phyloP scores from a whole-genome alignment of 1,140 invertebrate genomes.

The Ylistrum balloti region DNA sequence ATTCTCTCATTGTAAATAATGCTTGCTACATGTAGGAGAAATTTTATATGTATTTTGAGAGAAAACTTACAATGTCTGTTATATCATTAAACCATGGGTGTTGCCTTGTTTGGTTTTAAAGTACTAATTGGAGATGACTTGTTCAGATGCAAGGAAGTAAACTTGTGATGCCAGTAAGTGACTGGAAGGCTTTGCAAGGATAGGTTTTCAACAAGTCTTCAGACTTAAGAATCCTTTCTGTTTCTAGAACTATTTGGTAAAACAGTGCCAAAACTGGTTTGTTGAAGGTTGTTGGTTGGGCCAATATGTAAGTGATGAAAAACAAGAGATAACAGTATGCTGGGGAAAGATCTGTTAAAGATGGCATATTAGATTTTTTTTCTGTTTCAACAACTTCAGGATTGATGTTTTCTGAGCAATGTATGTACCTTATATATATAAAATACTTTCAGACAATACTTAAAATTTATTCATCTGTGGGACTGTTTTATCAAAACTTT shows the following conservation, averaged over 20 bases:
- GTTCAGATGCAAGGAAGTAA: background rate
- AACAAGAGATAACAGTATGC: too few species aligned
- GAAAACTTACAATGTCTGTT: background rate
- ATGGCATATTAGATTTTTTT: too few species aligned
- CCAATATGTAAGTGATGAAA: too few species aligned
- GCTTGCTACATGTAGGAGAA: background rate
- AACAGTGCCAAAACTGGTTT: background rate
- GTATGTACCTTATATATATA: too few species aligned
- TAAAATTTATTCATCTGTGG: too few species aligned
- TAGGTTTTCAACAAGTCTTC: background rate
- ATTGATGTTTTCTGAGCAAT: too few species aligned
- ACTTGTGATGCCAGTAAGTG: background rate
- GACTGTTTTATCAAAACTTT: too few species aligned
- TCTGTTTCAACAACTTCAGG: too few species aligned
- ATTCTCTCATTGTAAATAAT: constrained; percentile 35
- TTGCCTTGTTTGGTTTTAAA: constrained; percentile 17
- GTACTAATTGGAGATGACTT: constrained; percentile 25
- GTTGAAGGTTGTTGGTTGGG: background rate
- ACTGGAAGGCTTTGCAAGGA: background rate
- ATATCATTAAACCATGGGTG: constrained; percentile 28
- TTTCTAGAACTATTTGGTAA: background rate
- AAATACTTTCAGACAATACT: too few species aligned
- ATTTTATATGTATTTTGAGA: constrained; percentile 36
- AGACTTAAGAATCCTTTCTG: too few species aligned
- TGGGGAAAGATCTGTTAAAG: too few species aligned